These are phyloP conservation scores for Phaethon lepturus DNA, from an alignment of 2,113 vertebrate species.

Conservation along the genomic window DNA sequence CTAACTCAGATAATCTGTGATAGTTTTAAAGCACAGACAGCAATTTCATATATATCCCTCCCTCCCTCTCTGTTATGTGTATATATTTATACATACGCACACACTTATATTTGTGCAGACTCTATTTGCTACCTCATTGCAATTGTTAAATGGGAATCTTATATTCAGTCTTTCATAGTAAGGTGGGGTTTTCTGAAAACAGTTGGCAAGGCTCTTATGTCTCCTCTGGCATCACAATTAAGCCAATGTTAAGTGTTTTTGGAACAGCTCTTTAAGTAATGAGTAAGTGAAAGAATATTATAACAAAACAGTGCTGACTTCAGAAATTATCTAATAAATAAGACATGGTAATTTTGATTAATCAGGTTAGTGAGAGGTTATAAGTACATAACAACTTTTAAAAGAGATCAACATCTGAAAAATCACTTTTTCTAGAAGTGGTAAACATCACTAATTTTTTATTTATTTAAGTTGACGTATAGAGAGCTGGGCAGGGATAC, in stretches of 20 bases:
- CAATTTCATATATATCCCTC: not conserved
- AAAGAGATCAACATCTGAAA: not conserved
- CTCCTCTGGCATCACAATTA: not conserved
- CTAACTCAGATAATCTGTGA: not conserved
- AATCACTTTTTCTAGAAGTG: not conserved
- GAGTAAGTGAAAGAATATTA: slow-evolving; percentile 3
- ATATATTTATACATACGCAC: not conserved
- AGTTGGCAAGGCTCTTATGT: not conserved
- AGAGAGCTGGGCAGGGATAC: not conserved
- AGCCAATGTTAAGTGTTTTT: not conserved
- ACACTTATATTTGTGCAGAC: not conserved
- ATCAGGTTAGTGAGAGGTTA: not conserved
- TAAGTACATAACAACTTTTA: not conserved
- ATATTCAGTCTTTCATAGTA: not conserved
- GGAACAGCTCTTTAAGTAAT: not conserved
- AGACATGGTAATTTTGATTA: slow-evolving; percentile 2
- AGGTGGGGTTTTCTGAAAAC: not conserved
- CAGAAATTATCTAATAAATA: not conserved
- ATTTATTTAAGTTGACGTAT: not conserved
- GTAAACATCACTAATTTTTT: not conserved
- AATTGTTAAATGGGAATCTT: not conserved
- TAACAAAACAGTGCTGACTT: not conserved
- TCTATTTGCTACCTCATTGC: not conserved
- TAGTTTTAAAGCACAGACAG: not conserved
- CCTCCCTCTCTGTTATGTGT: not conserved